Conservation (phyloP, 2,797 vertebrate genomes). For the Gallinago solitaria region DNA sequence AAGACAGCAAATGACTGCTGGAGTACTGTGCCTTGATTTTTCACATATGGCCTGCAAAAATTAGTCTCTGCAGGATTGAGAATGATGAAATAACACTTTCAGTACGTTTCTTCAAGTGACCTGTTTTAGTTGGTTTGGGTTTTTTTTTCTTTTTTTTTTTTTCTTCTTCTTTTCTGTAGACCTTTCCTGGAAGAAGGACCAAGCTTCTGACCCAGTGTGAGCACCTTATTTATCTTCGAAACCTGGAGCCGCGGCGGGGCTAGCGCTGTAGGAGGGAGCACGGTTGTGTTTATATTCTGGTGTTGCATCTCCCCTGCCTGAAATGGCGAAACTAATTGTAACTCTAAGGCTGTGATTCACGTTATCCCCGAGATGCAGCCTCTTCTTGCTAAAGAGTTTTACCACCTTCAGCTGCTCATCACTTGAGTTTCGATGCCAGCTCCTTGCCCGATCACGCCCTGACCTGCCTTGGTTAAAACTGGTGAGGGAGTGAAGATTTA, state of each 20-base stretch:
- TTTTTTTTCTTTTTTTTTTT: neutral
- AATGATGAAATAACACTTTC: neutral
- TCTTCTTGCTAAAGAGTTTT: slow-evolving; percentile 1
- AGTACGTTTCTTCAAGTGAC: neutral
- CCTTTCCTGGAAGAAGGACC: neutral
- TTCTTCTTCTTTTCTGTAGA: neutral
- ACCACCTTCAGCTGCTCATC: neutral
- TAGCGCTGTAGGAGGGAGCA: neutral
- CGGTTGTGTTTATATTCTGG: neutral
- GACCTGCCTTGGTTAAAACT: neutral
- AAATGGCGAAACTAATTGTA: neutral
- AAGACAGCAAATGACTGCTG: neutral
- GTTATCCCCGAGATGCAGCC: neutral
- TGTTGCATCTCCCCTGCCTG: neutral
- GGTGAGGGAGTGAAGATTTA: neutral
- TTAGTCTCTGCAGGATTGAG: neutral
- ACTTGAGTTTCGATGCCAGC: neutral
- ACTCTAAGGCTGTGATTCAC: neutral
- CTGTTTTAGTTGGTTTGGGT: neutral
- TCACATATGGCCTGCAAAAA: neutral
- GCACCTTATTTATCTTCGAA: neutral
- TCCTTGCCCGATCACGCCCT: neutral
- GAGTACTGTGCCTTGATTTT: neutral
- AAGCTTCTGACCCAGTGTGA: neutral
- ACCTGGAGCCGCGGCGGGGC: fast-evolving